Percentiles rank a stretch among this genome's conserved stretches.
Conservation (phyloP, 1,140 invertebrate species). For the Drosophila arizonae region DNA sequence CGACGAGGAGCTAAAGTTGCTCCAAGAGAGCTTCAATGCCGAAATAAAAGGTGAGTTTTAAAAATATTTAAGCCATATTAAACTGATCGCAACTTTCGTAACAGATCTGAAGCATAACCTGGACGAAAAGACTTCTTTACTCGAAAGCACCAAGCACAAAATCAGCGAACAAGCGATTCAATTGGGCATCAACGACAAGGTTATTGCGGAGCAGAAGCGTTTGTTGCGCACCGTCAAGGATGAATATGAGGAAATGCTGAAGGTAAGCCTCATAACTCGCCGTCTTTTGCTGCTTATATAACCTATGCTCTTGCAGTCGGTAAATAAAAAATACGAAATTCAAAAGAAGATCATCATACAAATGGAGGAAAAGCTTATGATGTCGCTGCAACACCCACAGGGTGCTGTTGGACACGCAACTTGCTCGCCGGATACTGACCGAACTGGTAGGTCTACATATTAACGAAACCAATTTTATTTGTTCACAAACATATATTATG, state of each 20-base stretch:
- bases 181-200: slow-evolving; percentile 83
- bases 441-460: slow-evolving; percentile 60
- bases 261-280: slow-evolving; percentile 67
- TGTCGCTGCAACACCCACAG: slow-evolving; percentile 83
- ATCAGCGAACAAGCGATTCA: slow-evolving; percentile 84
- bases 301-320: slow-evolving; percentile 82
- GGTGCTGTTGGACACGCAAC: slow-evolving; percentile 75
- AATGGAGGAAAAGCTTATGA: slow-evolving; percentile 87
- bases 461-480: not conserved
- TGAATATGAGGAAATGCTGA: slow-evolving; percentile 84
- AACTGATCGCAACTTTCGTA: not conserved
- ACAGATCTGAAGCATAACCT: slow-evolving; percentile 79
- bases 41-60: slow-evolving; percentile 80
- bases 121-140: slow-evolving; percentile 80
- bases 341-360: slow-evolving; percentile 87
- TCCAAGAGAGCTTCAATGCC: slow-evolving; percentile 83
- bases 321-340: slow-evolving; percentile 89
- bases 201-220: slow-evolving; percentile 84
- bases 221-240: slow-evolving; percentile 84
- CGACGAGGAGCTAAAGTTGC: slow-evolving; percentile 82
- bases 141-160: slow-evolving; percentile 84
- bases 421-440: slow-evolving; percentile 79
- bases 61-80: not conserved
- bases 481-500: slow-evolving; percentile 12
- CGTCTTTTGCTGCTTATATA: not conserved